phyloP scores from a whole-genome alignment of 2,113 vertebrate species.

The Caranx melampygus region DNA sequence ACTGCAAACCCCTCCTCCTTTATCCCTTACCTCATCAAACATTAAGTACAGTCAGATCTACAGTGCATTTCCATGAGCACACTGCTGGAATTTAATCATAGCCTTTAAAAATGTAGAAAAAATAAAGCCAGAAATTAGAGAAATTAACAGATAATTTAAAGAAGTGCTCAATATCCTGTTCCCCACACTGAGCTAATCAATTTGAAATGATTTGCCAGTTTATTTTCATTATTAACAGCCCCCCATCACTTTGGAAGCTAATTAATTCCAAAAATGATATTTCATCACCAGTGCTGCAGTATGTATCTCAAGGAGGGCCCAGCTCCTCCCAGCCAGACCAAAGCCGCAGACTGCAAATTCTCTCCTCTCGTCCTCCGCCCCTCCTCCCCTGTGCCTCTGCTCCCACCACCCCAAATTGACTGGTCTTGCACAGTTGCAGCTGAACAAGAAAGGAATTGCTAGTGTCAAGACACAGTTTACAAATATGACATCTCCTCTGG shows the following conservation, averaged over 20 bases:
- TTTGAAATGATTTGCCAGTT: constrained; percentile 76
- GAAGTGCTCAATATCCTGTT: constrained; percentile 71
- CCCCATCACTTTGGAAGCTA: constrained; percentile 66
- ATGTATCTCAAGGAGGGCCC: constrained; percentile 47
- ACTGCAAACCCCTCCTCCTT: background rate
- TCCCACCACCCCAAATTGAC: constrained; percentile 96
- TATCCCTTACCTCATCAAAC: background rate
- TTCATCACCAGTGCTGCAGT: constrained; percentile 77
- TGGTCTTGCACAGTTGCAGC: constrained; percentile 99
- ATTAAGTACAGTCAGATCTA: background rate
- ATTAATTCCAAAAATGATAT: constrained; percentile 81
- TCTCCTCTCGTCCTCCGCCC: constrained; percentile 70
- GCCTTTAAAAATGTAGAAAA: background rate
- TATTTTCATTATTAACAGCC: constrained; percentile 77
- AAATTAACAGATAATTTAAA: constrained; percentile 75
- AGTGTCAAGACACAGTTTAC: constrained; percentile 99
- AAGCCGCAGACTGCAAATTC: constrained; percentile 70
- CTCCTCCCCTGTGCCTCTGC: constrained; percentile 88
- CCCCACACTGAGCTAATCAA: constrained; percentile 72
- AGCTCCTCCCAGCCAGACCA: constrained; percentile 70
- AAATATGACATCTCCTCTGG: constrained; percentile 99
- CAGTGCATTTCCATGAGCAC: background rate
- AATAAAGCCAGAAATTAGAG: constrained; percentile 49
- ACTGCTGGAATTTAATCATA: constrained; percentile 14
- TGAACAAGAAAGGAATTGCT: constrained; percentile 99